phyloP scores from a whole-genome alignment of 2,113 vertebrate species.

The Pantherophis guttatus region DNA sequence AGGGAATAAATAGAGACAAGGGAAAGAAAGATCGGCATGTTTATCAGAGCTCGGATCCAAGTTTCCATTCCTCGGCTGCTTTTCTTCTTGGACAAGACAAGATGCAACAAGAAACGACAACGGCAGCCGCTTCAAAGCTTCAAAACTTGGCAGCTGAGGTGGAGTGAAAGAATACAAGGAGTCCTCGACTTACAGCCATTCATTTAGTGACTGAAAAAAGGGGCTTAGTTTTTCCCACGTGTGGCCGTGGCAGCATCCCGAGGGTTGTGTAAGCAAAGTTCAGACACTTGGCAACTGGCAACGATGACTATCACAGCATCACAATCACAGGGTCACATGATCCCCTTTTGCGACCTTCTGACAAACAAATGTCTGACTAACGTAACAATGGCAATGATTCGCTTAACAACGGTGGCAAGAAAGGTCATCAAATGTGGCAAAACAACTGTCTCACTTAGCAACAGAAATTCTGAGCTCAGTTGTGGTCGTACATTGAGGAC shows the following conservation, averaged over 20 bases:
- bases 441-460: not conserved
- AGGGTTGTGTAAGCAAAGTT: too few relatives aligned
- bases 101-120: not conserved
- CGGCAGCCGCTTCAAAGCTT: not conserved
- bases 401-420: not conserved
- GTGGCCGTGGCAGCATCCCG: too few relatives aligned
- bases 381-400: not conserved
- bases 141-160: not conserved
- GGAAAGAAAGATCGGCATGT: not conserved
- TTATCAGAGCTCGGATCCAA: slow-evolving; percentile 14
- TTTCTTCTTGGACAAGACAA: not conserved
- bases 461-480: not conserved
- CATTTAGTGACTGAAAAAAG: not conserved
- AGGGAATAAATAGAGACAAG: not conserved
- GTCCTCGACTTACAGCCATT: not conserved
- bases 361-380: not conserved
- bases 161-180: not conserved
- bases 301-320: accelerated
- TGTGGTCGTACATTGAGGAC: not conserved
- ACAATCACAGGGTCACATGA: too few relatives aligned
- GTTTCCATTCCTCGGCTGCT: slow-evolving; percentile 29
- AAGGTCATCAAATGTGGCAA: not conserved
- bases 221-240: not conserved
- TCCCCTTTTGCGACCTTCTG: too few relatives aligned
- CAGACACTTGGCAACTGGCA: too few relatives aligned